Evolutionary conservation across 1,140 invertebrate species (phyloP), one percentile per base, ranked within the genome.

Genomic region (Eubasilissa regina): DNA sequence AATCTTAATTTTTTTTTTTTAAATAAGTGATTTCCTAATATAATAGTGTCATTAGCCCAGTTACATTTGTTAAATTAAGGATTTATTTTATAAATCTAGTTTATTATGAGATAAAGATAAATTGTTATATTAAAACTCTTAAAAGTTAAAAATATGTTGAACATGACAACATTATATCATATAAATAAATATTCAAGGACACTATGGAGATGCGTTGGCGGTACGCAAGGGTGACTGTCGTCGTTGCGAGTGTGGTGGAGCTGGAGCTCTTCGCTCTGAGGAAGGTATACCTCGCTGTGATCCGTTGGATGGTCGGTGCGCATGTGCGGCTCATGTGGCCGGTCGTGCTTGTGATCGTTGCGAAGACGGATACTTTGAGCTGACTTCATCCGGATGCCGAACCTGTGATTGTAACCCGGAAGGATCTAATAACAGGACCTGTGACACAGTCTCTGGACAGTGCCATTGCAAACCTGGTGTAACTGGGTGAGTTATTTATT

Each of bases 341-440:
- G 97, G 97, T 6, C 91, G 91, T 47, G 95, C 96, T 85, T 99
- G 98, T 87, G 95, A 99, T 72, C 91, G 93, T 80, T 99, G 97
- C 85, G 92, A 95, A 85, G 89, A 95, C 68, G 96, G 96, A 0
- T 97, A 93, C 86, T 97, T 92, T 84, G 94, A 97, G 81, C 87
- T 90, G 9, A 96, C 94, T 74, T 95, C 95, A 4, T 93, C 95
- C 86, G 97, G 97, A 8, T 98, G 97, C 85, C 91, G 94, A 77
- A 87, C 93, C 15, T 98, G 97, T 82, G 92, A 95, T 78, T 98
- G 97, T 85, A 94, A 98, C 87, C 87, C 93, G 0, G 91, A 96
- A 82, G 97, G 97, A 7, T 96, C 96, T 3, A 90, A 92, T 81
- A 97, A 97, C 86, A 89, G 91, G 3, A 95, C 95, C 7, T 98